Evolutionary conservation across 2,888 invertebrate genomes (phyloP).

Genomic region (Cheilosia soror): DNA sequence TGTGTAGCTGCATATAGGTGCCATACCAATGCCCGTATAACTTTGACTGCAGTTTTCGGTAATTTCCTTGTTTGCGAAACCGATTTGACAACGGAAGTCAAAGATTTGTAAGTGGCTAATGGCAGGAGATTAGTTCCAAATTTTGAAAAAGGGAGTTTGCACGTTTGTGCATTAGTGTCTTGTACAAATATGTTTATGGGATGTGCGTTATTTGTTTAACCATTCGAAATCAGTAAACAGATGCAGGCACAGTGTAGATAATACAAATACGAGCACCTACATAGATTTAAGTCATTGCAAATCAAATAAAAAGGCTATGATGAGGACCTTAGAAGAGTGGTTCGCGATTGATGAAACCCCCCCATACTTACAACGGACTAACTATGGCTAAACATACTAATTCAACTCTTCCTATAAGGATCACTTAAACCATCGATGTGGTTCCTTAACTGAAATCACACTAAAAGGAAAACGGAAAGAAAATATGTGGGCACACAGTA

Average conservation of each 20-base stretch:
- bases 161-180: conserved; percentile 54
- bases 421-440: too few species aligned
- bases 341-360: too few species aligned
- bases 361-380: too few species aligned
- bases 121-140: conserved; percentile 49
- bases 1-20: not conserved
- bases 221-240: conserved; percentile 19
- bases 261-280: too few species aligned
- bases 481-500: not conserved
- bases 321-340: too few species aligned
- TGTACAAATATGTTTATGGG: conserved; percentile 45
- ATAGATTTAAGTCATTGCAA: too few species aligned
- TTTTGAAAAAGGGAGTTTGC: conserved; percentile 44
- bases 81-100: conserved; percentile 60
- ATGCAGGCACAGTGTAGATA: conserved; percentile 1
- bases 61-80: conserved; percentile 57
- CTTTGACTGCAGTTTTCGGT: conserved; percentile 2
- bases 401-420: too few species aligned
- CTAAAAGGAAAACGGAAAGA: not conserved
- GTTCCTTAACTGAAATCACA: too few species aligned
- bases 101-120: conserved; percentile 70
- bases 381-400: too few species aligned
- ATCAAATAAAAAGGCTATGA: too few species aligned
- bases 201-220: conserved; percentile 58
- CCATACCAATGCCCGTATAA: too few species aligned